A percentile compares a stretch with the other conserved stretches of the same genome.
phyloP scores from a whole-genome alignment of 2,888 invertebrate species.

The Hofmannophila pseudospretella region DNA sequence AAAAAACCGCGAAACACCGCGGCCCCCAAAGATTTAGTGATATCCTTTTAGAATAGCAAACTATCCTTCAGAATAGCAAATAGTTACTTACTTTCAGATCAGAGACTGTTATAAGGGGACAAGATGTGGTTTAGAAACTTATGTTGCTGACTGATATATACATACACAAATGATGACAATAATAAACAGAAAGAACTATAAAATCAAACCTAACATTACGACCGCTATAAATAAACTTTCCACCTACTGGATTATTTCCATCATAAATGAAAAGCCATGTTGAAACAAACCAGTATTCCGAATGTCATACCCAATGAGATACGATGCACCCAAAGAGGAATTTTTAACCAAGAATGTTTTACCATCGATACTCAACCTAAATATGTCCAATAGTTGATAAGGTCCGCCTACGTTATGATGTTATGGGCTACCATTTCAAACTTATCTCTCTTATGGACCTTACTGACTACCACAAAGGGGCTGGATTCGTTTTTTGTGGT shows the following conservation, averaged over 20 bases:
- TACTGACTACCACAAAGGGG: conserved; percentile 25
- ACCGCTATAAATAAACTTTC: not conserved
- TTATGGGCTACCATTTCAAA: conserved; percentile 12
- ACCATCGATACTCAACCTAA: conserved; percentile 58
- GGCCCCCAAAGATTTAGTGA: too few species aligned
- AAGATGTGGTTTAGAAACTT: too few species aligned
- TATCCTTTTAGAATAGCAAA: too few species aligned
- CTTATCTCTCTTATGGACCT: conserved; percentile 17
- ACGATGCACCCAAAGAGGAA: conserved; percentile 7
- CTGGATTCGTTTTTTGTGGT: conserved; percentile 22
- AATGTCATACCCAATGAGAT: conserved; percentile 3
- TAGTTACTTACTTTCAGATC: too few species aligned
- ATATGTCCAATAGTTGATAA: conserved; percentile 56
- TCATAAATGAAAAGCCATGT: conserved; percentile 7
- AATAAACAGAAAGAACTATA: too few species aligned
- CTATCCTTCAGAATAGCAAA: too few species aligned
- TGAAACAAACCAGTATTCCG: conserved; percentile 5
- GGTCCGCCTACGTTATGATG: conserved; percentile 46
- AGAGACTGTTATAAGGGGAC: too few species aligned
- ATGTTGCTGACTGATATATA: too few species aligned
- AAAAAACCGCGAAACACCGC: too few species aligned
- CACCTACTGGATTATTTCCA: not conserved
- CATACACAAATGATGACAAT: too few species aligned
- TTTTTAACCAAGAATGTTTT: conserved; percentile 33
- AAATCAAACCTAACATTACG: too few species aligned